Evolutionary conservation across 2,113 vertebrate species (phyloP), one percentile per base, ranked within the genome.

Genomic region (Bos indicus): DNA sequence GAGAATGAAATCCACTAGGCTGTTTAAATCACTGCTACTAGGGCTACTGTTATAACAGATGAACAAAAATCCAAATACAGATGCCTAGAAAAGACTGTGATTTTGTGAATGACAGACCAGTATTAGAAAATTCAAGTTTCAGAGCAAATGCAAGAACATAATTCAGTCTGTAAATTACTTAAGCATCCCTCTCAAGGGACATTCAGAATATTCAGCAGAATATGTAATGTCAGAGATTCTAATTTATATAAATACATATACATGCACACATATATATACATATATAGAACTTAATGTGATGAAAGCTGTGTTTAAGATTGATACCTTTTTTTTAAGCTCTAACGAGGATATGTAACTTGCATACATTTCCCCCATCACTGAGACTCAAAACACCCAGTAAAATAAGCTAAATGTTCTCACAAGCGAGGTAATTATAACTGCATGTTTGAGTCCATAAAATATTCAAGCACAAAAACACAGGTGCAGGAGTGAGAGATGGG

Each of bases 401-500:
- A 94, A 90, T 21, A 74, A 80, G 82, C 81, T 89, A 80, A 93
- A 90, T 82, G 48, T 88, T 59, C 80, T 97, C 86, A 96, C 30
- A 91, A 92, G 57, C 7, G 14, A 98, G 64, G 74, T 57, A 88
- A 95, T 95, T 96, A 78, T 87, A 94, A 91, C 64, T 57, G 28
- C 64, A 92, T 96, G 74, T 95, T 28, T 94, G 74, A 95, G 80
- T 30, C 80, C 87, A 92, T 82, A 80, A 96, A 95, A 96, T 96
- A 94, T 92, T 97, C 93, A 97, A 80, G 60, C 59, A 89, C 0
- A 16, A 57, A 97, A 97, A 96, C 94, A 96, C 95, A 98, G 97
- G 95, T 98, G 97, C 60, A 96, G n/a, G 67, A 81, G 28, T 59
- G 71, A 95, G 89, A 95, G 87, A 36, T 1, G 16, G 60, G n/a